A percentile compares a stretch with the other conserved stretches of the same genome.
phyloP scores from a whole-genome alignment of 1,140 invertebrate species.

The Tenebrio molitor region DNA sequence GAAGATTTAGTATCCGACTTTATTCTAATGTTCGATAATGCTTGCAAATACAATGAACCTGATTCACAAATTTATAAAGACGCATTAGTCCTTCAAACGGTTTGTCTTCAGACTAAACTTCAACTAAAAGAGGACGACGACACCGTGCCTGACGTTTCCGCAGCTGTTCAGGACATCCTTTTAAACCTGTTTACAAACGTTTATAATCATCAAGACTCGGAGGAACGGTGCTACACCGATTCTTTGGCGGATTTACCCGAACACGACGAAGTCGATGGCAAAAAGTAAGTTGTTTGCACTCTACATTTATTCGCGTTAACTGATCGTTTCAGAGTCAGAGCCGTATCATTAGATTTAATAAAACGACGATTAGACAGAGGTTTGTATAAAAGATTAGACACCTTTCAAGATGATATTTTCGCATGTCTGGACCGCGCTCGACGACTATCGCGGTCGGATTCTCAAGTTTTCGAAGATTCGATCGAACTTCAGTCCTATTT shows the following conservation, averaged over 20 bases:
- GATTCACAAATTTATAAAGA: conserved; percentile 99
- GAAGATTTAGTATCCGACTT: conserved; percentile 95
- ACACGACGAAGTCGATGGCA: conserved; percentile 83
- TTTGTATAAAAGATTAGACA: conserved; percentile 91
- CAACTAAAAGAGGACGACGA: conserved; percentile 90
- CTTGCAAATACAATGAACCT: conserved; percentile 99
- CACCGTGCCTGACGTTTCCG: conserved; percentile 88
- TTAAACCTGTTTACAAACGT: conserved; percentile 93
- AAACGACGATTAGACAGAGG: conserved; percentile 88
- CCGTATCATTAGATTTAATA: conserved; percentile 86
- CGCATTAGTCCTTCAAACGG: conserved; percentile 91
- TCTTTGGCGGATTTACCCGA: conserved; percentile 95
- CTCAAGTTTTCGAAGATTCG: conserved; percentile 95
- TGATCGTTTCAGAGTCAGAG: conserved; percentile 73
- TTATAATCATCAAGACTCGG: conserved; percentile 97
- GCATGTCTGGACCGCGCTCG: conserved; percentile 92
- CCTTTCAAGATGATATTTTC: conserved; percentile 98
- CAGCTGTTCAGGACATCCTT: conserved; percentile 92
- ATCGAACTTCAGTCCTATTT: conserved; percentile 95
- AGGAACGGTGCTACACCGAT: conserved; percentile 96
- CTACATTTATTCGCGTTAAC: conserved; percentile 24
- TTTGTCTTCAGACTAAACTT: conserved; percentile 93
- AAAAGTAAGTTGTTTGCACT: conserved; percentile 68
- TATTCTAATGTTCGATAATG: conserved; percentile 98
- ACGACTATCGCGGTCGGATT: conserved; percentile 89